Evolutionary conservation across 2,797 vertebrate genomes (phyloP).

Genomic region (Lacerta agilis): DNA sequence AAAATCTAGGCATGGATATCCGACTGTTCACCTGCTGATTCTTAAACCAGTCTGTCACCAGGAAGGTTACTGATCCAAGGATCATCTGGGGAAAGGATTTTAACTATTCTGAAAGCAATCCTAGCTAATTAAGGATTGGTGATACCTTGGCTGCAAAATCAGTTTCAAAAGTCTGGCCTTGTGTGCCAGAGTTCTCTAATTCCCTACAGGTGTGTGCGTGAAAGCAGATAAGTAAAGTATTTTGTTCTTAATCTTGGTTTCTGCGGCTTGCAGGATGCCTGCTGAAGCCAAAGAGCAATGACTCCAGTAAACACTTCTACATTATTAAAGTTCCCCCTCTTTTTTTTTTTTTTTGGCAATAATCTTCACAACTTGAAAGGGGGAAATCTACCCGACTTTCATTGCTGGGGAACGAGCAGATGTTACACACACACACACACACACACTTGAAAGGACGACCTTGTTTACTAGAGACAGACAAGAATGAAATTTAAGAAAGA

Average conservation of each 20-base stretch:
- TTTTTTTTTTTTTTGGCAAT: constrained; percentile 8
- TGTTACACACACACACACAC: too few relatives aligned
- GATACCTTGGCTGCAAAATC: constrained; percentile 6
- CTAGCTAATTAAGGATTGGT: constrained; percentile 21
- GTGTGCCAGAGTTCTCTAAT: constrained; percentile 16
- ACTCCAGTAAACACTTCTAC: background rate
- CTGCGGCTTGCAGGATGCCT: constrained; percentile 3
- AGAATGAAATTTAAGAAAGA: too few relatives aligned
- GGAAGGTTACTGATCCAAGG: background rate
- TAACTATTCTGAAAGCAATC: background rate
- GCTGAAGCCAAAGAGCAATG: background rate
- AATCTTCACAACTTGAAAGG: constrained; percentile 29
- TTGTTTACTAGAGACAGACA: too few relatives aligned
- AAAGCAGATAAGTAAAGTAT: constrained; percentile 27
- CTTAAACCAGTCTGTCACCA: constrained; percentile 18
- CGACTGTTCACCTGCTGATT: background rate
- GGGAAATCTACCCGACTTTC: background rate
- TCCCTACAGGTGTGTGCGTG: constrained; percentile 21
- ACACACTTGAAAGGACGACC: too few relatives aligned
- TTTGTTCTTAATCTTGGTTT: constrained; percentile 51
- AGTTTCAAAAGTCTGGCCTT: constrained; percentile 8
- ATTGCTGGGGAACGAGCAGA: too few relatives aligned
- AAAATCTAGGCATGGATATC: background rate
- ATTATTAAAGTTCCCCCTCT: constrained; percentile 19
- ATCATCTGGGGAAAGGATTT: constrained; percentile 1